Evolutionary conservation across 1,140 invertebrate genomes (phyloP), one percentile per base, ranked within the genome.

Genomic region (Neodiprion pinetum): DNA sequence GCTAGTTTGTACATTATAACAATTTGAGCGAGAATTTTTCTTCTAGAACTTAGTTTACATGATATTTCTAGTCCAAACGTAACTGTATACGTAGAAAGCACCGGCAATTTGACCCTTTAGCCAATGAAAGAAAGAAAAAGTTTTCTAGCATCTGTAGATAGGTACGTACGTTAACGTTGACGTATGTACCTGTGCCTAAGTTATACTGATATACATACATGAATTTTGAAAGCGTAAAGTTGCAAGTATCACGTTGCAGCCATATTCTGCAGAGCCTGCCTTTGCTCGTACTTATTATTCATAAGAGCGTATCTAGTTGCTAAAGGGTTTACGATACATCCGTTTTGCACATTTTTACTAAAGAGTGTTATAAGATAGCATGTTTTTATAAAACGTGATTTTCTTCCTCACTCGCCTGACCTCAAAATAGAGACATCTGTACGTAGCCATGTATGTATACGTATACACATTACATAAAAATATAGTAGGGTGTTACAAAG

Each of bases 271-370:
- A 40, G 28, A 40, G 53, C n/a, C 53, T 61, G 53, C 53, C 53
- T 61, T 61, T n/a, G 53, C 53, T 61, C 53, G 53, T 61, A 61
- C 5, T 61, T 61, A 9, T 7, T 61, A 61, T 61, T 14, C 53
- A 12, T 61, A 61, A 14, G 53, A 7, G 53, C n/a, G 53, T 61
- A 61, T 61, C n/a, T 61, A 61, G 53, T 61, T 61, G 53, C 53
- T 61, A 61, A 17, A 61, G 53, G 53, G 53, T 61, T 61, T 14
- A 61, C 11, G 11, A 17, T 61, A 61, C 53, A 61, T 61, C 53
- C 11, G 53, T 61, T 61, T 61, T 61, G 53, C 53, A 61, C 53
- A 61, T 61, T 61, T 61, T 61, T 61, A 61, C 53, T 61, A 61
- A 61, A 4, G 53, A 61, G 53, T 61, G 11, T 61, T 61, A 40